A percentile compares a stretch with the other conserved stretches of the same genome.
These are phyloP conservation scores for Helleia helle DNA, from an alignment of 2,888 invertebrate species.

Conservation along the genomic window DNA sequence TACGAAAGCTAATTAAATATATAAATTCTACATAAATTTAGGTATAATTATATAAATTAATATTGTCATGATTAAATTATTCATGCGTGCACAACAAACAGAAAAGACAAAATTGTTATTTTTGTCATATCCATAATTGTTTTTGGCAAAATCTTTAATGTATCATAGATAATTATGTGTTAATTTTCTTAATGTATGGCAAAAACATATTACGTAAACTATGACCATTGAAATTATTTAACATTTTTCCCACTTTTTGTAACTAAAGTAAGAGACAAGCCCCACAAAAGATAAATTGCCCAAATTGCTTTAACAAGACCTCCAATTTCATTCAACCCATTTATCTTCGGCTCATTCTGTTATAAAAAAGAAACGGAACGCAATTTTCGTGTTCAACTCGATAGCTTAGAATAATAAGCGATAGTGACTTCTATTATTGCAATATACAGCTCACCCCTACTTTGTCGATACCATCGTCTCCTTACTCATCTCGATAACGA, in stretches of 20 bases:
- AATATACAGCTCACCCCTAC: slow-evolving; percentile 19
- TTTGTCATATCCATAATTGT: too few species aligned
- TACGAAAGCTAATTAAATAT: too few species aligned
- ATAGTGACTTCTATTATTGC: slow-evolving; percentile 67
- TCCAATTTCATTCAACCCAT: slow-evolving; percentile 24
- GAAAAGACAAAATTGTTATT: too few species aligned
- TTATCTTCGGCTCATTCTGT: slow-evolving; percentile 38
- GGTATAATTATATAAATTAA: too few species aligned
- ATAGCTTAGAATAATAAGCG: slow-evolving; percentile 72
- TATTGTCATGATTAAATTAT: too few species aligned
- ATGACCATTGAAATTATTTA: too few species aligned
- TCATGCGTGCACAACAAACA: too few species aligned
- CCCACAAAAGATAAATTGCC: slow-evolving; percentile 25
- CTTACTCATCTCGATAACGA: background rate
- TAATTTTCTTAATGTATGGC: too few species aligned
- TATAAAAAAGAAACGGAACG: slow-evolving; percentile 64
- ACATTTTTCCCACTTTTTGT: background rate
- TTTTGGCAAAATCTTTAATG: too few species aligned
- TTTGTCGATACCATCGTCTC: background rate
- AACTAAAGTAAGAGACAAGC: slow-evolving; percentile 3
- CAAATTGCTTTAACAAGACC: slow-evolving; percentile 36
- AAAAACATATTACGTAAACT: too few species aligned
- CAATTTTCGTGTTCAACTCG: slow-evolving; percentile 70
- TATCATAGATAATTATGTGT: too few species aligned
- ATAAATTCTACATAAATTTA: too few species aligned